These are phyloP conservation scores for Vimba vimba DNA, from an alignment of 2,113 vertebrate species.

Conservation along the genomic window DNA sequence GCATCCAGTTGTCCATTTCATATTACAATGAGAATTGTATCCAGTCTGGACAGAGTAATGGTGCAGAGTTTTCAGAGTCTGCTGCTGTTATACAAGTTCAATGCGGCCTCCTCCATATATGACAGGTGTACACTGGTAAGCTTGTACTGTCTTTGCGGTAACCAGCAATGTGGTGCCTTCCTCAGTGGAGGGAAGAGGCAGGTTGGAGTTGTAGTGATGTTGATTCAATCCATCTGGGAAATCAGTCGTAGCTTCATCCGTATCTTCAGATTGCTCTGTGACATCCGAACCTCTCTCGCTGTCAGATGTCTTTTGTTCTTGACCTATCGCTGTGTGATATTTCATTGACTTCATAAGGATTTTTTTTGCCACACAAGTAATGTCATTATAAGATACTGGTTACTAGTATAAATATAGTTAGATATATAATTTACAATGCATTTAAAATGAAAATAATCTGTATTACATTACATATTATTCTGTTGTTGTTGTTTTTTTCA, in stretches of 20 bases:
- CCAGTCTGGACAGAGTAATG: not conserved
- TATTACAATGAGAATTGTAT: not conserved
- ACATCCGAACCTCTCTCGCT: slow-evolving; percentile 36
- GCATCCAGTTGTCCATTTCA: not conserved
- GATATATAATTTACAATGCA: not conserved
- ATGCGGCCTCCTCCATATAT: slow-evolving; percentile 47
- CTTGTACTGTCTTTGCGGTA: slow-evolving; percentile 80
- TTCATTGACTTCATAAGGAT: slow-evolving; percentile 26
- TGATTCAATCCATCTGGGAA: not conserved
- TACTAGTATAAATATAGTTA: not conserved
- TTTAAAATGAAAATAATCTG: not conserved
- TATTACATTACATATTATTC: not conserved
- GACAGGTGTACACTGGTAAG: slow-evolving; percentile 62
- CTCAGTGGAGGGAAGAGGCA: slow-evolving; percentile 82
- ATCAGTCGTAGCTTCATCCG: not conserved
- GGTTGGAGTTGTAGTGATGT: slow-evolving; percentile 58
- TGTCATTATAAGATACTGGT: not conserved
- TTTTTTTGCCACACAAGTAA: slow-evolving; percentile 3
- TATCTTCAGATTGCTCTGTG: slow-evolving; percentile 46
- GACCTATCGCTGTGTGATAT: slow-evolving; percentile 34
- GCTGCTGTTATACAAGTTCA: slow-evolving; percentile 31
- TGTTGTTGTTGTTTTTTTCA: too few relatives aligned
- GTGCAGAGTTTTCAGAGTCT: slow-evolving; percentile 20
- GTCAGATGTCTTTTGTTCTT: slow-evolving; percentile 43
- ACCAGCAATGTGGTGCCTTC: slow-evolving; percentile 81